Evolutionary conservation across 2,113 vertebrate species (phyloP).

Genomic region (Heterotilapia buettikoferi): DNA sequence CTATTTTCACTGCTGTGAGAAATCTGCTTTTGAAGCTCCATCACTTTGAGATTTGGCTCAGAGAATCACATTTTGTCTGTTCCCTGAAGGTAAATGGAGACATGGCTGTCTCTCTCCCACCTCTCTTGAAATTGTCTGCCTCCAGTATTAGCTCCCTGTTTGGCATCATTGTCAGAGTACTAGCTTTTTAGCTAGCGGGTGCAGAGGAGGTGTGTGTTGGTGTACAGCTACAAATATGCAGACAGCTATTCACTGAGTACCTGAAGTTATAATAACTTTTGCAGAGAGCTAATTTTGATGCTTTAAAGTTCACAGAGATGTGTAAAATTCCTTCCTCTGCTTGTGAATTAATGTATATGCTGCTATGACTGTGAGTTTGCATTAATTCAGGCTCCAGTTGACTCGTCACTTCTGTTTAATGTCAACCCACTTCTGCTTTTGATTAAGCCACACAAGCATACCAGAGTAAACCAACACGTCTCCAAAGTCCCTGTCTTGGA

Average conservation of each 20-base stretch:
- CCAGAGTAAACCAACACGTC: slow-evolving; percentile 83
- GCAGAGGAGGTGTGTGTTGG: background rate
- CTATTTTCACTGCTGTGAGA: background rate
- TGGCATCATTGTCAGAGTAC: background rate
- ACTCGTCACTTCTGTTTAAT: background rate
- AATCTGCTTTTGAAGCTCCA: background rate
- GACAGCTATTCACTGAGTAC: background rate
- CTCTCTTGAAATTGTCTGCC: background rate
- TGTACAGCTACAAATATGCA: background rate
- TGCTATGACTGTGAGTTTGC: background rate
- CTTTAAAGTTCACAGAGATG: background rate
- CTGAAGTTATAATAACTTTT: background rate
- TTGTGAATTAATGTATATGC: background rate
- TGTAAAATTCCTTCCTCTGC: background rate
- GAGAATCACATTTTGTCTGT: background rate
- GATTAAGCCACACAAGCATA: background rate
- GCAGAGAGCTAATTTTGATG: background rate
- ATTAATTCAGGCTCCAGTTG: background rate
- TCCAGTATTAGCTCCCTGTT: background rate
- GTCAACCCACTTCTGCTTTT: background rate
- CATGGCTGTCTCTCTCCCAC: background rate
- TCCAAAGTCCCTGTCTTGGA: slow-evolving; percentile 79
- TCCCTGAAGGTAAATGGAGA: background rate
- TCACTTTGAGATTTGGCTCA: background rate
- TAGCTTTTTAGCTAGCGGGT: background rate